These are phyloP conservation scores for Mobula birostris DNA, from an alignment of 2,113 vertebrate genomes.

Conservation along the genomic window DNA sequence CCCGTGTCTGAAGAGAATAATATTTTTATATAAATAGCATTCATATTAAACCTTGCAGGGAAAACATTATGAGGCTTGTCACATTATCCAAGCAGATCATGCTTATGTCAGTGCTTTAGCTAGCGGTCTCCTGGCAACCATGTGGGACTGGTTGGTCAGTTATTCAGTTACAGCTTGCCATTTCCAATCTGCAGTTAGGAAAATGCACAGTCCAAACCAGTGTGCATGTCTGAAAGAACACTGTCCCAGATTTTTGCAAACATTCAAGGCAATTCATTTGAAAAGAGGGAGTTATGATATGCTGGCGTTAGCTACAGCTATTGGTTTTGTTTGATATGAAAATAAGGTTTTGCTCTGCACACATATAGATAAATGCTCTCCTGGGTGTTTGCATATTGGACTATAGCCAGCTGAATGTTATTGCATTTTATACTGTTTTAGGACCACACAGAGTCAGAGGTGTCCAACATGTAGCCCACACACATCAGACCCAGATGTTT, in stretches of 20 bases:
- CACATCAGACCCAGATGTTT: background rate
- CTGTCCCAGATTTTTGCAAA: background rate
- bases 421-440: background rate
- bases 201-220: background rate
- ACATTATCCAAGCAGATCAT: conserved; percentile 1
- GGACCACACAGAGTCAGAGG: background rate
- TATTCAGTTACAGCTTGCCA: conserved; percentile 18
- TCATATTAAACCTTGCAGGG: background rate
- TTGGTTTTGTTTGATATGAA: background rate
- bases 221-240: background rate
- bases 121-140: conserved; percentile 32
- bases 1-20: background rate
- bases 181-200: background rate
- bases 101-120: conserved; percentile 25
- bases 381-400: background rate
- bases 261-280: background rate
- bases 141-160: background rate
- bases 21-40: background rate
- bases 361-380: background rate
- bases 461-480: background rate
- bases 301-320: background rate
- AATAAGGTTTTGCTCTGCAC: background rate
- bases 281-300: background rate
- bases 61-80: background rate
- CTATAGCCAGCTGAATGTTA: background rate